Evolutionary conservation across 2,888 invertebrate species (phyloP).

Genomic region (Luperina testacea): DNA sequence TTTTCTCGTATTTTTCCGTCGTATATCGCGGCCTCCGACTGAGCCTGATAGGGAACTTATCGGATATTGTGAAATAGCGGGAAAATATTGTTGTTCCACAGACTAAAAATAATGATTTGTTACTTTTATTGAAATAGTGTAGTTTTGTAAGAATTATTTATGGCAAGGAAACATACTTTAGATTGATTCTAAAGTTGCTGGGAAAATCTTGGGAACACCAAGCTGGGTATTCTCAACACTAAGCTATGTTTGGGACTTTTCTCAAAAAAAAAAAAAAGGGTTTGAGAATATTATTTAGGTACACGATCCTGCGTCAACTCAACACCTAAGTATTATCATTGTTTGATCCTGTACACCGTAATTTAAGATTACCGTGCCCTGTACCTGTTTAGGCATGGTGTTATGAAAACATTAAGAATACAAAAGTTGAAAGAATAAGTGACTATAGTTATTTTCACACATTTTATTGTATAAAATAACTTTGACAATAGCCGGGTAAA

Average conservation of each 20-base stretch:
- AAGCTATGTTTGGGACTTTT: too few species aligned
- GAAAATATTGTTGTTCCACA: slow-evolving; percentile 27
- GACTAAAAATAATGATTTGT: slow-evolving; percentile 20
- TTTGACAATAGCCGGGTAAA: background rate
- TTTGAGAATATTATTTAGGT: background rate
- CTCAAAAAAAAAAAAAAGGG: too few species aligned
- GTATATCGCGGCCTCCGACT: slow-evolving; percentile 28
- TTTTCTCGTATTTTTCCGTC: slow-evolving; percentile 49
- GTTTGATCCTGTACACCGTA: background rate
- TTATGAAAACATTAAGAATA: background rate
- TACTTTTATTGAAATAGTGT: background rate
- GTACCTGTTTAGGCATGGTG: background rate
- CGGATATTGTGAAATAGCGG: slow-evolving; percentile 47
- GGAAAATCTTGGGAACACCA: background rate
- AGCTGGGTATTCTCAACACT: background rate
- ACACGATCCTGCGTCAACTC: background rate
- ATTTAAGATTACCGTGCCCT: too few species aligned
- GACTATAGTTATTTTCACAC: slow-evolving; percentile 1
- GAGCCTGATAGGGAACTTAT: slow-evolving; percentile 42
- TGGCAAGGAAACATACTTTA: background rate
- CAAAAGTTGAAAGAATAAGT: background rate
- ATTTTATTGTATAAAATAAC: background rate
- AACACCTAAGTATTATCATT: too few species aligned
- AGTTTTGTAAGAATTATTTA: background rate
- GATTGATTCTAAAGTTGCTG: background rate